Conservation (phyloP, 1,140 invertebrate genomes). For the Papilio machaon region DNA sequence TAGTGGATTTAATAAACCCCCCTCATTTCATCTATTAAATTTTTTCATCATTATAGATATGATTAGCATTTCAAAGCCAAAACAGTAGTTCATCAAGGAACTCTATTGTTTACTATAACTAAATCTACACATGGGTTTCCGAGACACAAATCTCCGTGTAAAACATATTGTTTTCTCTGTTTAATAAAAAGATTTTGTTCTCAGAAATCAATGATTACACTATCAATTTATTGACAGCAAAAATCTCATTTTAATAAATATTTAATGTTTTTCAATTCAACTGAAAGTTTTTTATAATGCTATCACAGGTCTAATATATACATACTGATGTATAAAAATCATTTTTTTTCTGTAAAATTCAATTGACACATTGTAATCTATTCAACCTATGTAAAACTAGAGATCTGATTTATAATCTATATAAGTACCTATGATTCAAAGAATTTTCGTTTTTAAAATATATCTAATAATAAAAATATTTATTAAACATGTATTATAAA, state of each 20-base stretch:
- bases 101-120: not conserved
- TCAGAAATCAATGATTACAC: no score
- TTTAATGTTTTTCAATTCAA: not conserved
- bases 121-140: not conserved
- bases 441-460: not conserved
- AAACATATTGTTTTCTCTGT: no score
- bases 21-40: no score
- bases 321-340: constrained; percentile 19
- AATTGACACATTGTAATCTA: constrained; percentile 23
- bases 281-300: not conserved
- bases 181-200: no score
- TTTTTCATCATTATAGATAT: not conserved
- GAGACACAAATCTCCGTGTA: no score
- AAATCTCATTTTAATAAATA: constrained; percentile 16
- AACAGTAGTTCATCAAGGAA: not conserved
- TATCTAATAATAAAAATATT: constrained; percentile 35
- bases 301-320: constrained; percentile 34
- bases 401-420: constrained; percentile 44
- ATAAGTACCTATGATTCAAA: constrained; percentile 46
- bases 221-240: constrained; percentile 30
- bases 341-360: constrained; percentile 24
- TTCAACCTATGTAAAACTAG: constrained; percentile 40
- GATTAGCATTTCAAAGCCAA: not conserved
- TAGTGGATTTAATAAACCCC: not conserved
- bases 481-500: constrained; percentile 43